These are phyloP conservation scores for Ochlodes sylvanus DNA, from an alignment of 2,888 invertebrate genomes.

Conservation along the genomic window DNA sequence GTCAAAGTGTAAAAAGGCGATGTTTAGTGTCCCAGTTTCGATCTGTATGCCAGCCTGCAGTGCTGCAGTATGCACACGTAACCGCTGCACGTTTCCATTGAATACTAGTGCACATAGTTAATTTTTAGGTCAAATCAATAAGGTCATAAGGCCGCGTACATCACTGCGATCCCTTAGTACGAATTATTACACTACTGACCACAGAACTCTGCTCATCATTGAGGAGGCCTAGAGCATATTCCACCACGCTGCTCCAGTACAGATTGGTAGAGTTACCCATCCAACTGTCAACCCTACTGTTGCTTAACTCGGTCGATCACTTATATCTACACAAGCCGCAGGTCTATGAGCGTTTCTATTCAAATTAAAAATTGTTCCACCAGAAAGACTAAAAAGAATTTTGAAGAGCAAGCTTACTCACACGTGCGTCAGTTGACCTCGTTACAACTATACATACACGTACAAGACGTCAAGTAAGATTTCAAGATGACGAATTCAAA, in stretches of 20 bases:
- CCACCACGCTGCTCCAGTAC: no score
- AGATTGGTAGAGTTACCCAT: no score
- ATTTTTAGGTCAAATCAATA: constrained; percentile 37
- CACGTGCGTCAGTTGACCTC: constrained; percentile 27
- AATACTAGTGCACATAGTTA: constrained; percentile 28
- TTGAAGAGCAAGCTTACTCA: constrained; percentile 14
- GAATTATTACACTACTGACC: not conserved
- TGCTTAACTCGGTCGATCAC: no score
- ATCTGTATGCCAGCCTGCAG: constrained; percentile 16
- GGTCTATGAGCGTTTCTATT: no score
- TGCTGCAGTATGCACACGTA: constrained; percentile 33
- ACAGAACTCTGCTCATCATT: not conserved
- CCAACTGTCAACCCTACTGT: no score
- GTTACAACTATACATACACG: constrained; percentile 19
- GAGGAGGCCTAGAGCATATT: no score
- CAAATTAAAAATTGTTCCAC: not conserved
- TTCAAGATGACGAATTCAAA: constrained; percentile 16
- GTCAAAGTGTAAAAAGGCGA: not conserved
- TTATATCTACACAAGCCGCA: no score
- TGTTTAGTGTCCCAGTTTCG: constrained; percentile 27
- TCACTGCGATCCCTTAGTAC: constrained; percentile 7
- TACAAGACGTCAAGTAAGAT: constrained; percentile 7
- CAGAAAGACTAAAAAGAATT: not conserved
- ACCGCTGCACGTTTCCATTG: constrained; percentile 21
- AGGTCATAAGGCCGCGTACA: constrained; percentile 14